Base-by-base conservation (phyloP, 2,797 vertebrate species). In the Prunella strophiata region DNA sequence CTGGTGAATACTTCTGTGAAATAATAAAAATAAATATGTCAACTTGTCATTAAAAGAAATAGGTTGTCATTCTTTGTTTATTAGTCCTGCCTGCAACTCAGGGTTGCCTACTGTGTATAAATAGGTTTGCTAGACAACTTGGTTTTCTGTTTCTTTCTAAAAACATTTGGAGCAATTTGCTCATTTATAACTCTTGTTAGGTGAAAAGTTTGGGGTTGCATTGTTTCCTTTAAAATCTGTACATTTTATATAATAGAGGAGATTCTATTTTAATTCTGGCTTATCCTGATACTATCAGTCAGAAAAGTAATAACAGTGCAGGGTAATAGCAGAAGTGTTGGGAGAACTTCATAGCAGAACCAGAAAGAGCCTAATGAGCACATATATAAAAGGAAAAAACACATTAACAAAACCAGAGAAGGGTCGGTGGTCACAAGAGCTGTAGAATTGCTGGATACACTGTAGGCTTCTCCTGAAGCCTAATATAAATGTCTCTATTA, bases 21-120 rank as follows among this genome's bases (percentile, higher is more conserved):
- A 96, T 91, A 97, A 96, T 92, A 96, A 94, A 96, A 97, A 95
- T 92, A 96, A 97, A 98, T 96, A 97, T 85, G 94, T 98, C 96
- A 97, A 42, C 90, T 93, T 96, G 96, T 97, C 94, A 94, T 97
- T 97, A 95, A 97, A 97, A 97, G 79, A 95, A 97, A 97, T 96
- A 81, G 95, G 89, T 95, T 93, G 84, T 96, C 93, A 92, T 78
- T 93, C 77, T 76, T 78, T 85, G 66, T 89, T 93, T 96, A 96
- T 97, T 97, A 95, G 92, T 45, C 63, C 92, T 92, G 92, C 63
- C 93, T 91, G 76, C 83, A 94, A 96, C 91, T 90, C 91, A 52
- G 76, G 77, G 73, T 97, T 96, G 83, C 97, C 96, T 93, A 96
- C 96, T 97, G 97, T 94, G 96, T 96, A 86, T 91, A 96, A 97